Conservation (phyloP, 2,888 invertebrate genomes). For the Erebia epiphron region DNA sequence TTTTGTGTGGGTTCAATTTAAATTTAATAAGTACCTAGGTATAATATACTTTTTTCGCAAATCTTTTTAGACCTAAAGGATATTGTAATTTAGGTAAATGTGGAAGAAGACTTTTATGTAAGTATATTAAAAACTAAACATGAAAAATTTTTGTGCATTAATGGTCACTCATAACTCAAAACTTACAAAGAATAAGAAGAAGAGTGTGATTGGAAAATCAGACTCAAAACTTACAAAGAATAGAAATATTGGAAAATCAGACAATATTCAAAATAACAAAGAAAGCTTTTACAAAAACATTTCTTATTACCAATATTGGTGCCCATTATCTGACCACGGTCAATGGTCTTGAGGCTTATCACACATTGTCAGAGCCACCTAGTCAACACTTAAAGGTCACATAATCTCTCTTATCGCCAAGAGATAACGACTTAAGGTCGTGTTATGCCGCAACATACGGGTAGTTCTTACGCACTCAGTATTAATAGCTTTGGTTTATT, state of each 20-base stretch:
- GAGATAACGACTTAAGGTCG: conserved; percentile 77
- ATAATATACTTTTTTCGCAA: neutral
- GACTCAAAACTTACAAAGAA: too few species aligned
- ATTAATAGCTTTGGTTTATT: conserved; percentile 21
- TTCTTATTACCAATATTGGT: conserved; percentile 3
- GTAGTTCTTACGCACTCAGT: conserved; percentile 37
- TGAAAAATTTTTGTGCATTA: too few species aligned
- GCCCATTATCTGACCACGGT: conserved; percentile 61
- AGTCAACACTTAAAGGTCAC: conserved; percentile 77
- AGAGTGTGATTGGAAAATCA: too few species aligned
- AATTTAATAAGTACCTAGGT: neutral
- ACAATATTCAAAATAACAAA: too few species aligned
- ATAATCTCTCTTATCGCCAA: conserved; percentile 70
- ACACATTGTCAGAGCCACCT: conserved; percentile 59
- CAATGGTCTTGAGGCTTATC: conserved; percentile 76
- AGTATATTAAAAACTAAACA: neutral
- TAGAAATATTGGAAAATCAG: too few species aligned
- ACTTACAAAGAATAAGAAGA: neutral
- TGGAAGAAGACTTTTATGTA: neutral
- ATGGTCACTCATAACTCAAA: neutral
- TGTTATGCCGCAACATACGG: conserved; percentile 61
- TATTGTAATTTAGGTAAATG: neutral
- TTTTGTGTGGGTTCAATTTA: neutral
- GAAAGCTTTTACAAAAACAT: neutral
- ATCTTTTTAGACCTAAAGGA: neutral